Evolutionary conservation across 2,888 invertebrate species (phyloP), one percentile per base, ranked within the genome.

Genomic region (Eupithecia vulgata): DNA sequence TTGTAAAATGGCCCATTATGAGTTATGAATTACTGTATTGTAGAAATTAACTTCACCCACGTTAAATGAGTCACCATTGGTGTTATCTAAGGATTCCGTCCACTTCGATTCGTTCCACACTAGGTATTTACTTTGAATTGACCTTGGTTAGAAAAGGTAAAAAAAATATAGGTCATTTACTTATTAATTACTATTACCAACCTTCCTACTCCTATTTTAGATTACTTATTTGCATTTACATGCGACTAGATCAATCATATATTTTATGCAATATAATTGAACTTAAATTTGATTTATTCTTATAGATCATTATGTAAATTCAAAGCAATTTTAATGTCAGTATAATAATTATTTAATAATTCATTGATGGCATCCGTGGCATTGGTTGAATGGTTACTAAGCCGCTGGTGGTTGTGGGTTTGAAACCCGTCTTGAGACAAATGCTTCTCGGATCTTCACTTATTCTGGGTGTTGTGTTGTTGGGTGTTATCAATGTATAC

Each of bases 31-130:
- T 82, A 76, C 75, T 69, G 79, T 80, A 81, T 78, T 76, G 75
- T 81, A 82, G 75, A 84, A 83, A 84, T 85, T 83, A 85, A 81
- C 84, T 78, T 81, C 83, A 81, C 87, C 87, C 84, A 87, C 85
- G 83, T 82, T 10, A 30, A 21, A 21, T 52, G 52, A 52, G n/a
- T 52, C 52, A 52, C 52, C 21, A 21, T 52, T 52, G 15, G 12
- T 30, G 21, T 13, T 40, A 40, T 13, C 59, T 30, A 17, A 59
- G 15, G 59, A 30, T n/a, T n/a, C n/a, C n/a, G n/a, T n/a, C n/a
- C n/a, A n/a, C n/a, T n/a, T n/a, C n/a, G n/a, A n/a, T n/a, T 15
- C 21, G 52, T 52, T 52, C 21, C 52, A 52, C 52, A 52, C 52
- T 52, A n/a, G n/a, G n/a, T n/a, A 21, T 52, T 52, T 8, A 21